These are phyloP conservation scores for Argyrosomus regius DNA, from an alignment of 2,797 vertebrate genomes.

Conservation along the genomic window DNA sequence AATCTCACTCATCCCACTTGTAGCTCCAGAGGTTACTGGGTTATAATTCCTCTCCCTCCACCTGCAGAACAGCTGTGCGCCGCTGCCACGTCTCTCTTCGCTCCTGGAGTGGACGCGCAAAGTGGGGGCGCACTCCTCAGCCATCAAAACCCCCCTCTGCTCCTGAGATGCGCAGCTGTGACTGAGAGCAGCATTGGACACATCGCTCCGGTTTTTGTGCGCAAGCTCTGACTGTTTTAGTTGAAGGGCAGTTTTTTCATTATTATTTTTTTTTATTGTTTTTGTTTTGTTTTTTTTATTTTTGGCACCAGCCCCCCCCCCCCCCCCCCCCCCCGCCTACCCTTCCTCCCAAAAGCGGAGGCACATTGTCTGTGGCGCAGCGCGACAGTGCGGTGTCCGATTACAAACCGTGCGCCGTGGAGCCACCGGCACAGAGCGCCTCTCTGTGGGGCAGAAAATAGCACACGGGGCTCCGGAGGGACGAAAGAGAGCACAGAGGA, in stretches of 20 bases:
- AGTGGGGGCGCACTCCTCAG: constrained; percentile 73
- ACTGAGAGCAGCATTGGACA: constrained; percentile 46
- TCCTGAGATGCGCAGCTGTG: constrained; percentile 63
- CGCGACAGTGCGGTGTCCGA: constrained; percentile 79
- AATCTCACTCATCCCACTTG: constrained; percentile 40
- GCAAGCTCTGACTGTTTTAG: constrained; percentile 12
- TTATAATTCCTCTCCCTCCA: constrained; percentile 45
- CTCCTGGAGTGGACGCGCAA: constrained; percentile 60
- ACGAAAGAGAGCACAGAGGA: constrained; percentile 55
- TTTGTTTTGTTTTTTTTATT: background rate
- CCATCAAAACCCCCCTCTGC: constrained; percentile 42
- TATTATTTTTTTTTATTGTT: background rate
- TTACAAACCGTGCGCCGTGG: constrained; percentile 77
- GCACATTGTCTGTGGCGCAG: constrained; percentile 78
- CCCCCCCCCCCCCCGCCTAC: too few species aligned
- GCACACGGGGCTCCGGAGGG: constrained; percentile 58
- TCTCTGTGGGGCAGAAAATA: constrained; percentile 66
- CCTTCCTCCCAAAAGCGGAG: constrained; percentile 45
- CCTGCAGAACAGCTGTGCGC: constrained; percentile 79
- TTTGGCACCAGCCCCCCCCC: constrained; percentile 25
- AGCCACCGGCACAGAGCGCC: constrained; percentile 72
- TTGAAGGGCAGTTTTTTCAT: constrained; percentile 52
- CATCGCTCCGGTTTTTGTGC: constrained; percentile 21
- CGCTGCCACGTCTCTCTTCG: constrained; percentile 79
- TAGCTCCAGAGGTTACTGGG: constrained; percentile 13